Conservation (phyloP, 1,140 invertebrate genomes). For the Nautilus pompilius region DNA sequence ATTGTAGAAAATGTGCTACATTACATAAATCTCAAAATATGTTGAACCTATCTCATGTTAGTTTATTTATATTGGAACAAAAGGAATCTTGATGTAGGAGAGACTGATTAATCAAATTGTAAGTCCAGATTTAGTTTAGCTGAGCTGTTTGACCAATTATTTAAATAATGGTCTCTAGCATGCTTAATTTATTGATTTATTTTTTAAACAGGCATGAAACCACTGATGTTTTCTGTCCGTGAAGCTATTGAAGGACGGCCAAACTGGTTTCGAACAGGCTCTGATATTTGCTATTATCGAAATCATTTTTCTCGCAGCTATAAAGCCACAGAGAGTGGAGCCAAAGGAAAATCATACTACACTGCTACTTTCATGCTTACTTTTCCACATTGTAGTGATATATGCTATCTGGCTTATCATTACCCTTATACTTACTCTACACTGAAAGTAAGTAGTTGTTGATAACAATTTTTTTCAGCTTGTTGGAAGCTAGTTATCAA, state of each 20-base stretch:
- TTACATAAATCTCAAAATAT: too few species aligned
- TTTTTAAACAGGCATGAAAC: slow-evolving; percentile 83
- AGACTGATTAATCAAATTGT: too few species aligned
- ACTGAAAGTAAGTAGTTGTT: slow-evolving; percentile 56
- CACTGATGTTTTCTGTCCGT: slow-evolving; percentile 79
- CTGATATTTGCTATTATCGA: slow-evolving; percentile 78
- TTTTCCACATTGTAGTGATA: slow-evolving; percentile 86
- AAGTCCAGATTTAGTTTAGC: too few species aligned
- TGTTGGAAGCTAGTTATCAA: too few species aligned
- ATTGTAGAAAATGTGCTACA: too few species aligned
- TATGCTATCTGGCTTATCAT: slow-evolving; percentile 92
- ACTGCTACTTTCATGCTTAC: slow-evolving; percentile 90
- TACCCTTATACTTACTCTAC: slow-evolving; percentile 93
- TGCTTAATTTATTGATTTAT: neutral
- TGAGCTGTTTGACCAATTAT: too few species aligned
- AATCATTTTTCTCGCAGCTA: slow-evolving; percentile 52
- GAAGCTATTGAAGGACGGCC: slow-evolving; percentile 67
- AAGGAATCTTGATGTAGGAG: too few species aligned
- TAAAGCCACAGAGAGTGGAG: slow-evolving; percentile 54
- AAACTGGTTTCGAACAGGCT: slow-evolving; percentile 72
- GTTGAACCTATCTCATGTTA: too few species aligned
- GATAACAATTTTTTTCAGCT: neutral
- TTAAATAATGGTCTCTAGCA: too few species aligned
- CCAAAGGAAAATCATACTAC: slow-evolving; percentile 66
- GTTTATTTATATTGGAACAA: too few species aligned